Conservation (phyloP, 2,888 invertebrate genomes). For the Cheilosia pagana region DNA sequence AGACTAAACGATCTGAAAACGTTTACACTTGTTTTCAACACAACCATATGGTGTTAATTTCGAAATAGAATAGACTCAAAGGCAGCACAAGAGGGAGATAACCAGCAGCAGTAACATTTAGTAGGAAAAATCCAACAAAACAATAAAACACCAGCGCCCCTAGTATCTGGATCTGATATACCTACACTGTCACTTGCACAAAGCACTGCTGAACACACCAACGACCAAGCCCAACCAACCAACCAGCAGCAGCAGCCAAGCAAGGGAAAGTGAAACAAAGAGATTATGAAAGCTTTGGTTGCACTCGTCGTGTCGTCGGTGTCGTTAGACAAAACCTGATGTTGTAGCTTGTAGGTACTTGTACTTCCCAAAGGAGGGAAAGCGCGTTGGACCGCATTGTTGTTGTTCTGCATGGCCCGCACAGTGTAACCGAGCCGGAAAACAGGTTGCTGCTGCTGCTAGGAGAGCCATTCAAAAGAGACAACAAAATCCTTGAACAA, state of each 20-base stretch:
- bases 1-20: constrained; percentile 24
- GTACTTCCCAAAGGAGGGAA: constrained; percentile 49
- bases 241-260: background rate
- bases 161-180: constrained; percentile 11
- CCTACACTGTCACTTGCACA: constrained; percentile 41
- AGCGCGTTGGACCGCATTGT: constrained; percentile 63
- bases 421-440: constrained; percentile 54
- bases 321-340: constrained; percentile 24
- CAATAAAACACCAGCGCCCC: constrained; percentile 31
- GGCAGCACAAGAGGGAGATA: constrained; percentile 27
- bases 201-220: constrained; percentile 12
- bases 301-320: constrained; percentile 35
- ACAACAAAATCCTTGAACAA: constrained; percentile 48
- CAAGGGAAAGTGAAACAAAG: constrained; percentile 65
- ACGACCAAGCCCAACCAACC: background rate
- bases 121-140: constrained; percentile 29
- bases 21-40: constrained; percentile 40
- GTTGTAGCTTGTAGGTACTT: too few species aligned
- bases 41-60: constrained; percentile 43
- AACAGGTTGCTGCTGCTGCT: constrained; percentile 50
- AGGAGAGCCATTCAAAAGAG: constrained; percentile 28
- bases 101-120: constrained; percentile 18
- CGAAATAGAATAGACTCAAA: constrained; percentile 32
- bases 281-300: constrained; percentile 63
- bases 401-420: constrained; percentile 34